These are phyloP conservation scores for Leucophora obtusa DNA, from an alignment of 2,888 invertebrate genomes.

Conservation along the genomic window DNA sequence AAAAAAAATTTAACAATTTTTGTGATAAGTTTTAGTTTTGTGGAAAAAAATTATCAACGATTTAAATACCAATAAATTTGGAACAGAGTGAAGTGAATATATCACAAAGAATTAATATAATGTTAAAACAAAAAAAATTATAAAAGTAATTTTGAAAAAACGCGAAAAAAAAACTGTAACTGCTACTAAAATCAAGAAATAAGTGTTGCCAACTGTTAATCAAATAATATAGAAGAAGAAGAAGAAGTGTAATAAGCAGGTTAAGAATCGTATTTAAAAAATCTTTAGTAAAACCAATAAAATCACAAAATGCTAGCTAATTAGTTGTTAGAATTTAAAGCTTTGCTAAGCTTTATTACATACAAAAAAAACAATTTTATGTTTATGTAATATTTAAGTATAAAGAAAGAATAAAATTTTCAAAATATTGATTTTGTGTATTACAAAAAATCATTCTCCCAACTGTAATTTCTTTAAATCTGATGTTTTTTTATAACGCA, in stretches of 20 bases:
- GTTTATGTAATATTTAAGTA: constrained; percentile 1
- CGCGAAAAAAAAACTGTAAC: background rate
- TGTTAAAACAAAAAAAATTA: background rate
- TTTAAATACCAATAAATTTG: constrained; percentile 24
- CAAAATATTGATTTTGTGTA: background rate
- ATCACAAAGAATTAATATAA: background rate
- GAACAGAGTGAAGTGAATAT: background rate
- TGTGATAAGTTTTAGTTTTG: constrained; percentile 75
- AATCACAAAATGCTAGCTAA: constrained; percentile 50
- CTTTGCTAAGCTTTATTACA: constrained; percentile 49
- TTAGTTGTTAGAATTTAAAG: constrained; percentile 57
- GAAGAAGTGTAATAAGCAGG: background rate
- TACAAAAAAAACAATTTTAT: constrained; percentile 3
- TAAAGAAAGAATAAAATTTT: constrained; percentile 4
- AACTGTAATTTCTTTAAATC: no score
- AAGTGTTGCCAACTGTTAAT: constrained; percentile 7
- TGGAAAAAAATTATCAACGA: constrained; percentile 32
- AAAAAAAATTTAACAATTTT: constrained; percentile 64
- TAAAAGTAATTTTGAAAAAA: background rate
- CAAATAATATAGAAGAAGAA: background rate
- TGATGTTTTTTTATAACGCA: no score
- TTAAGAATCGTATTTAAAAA: constrained; percentile 17
- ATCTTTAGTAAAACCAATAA: constrained; percentile 27
- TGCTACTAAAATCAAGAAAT: background rate
- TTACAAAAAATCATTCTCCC: no score